Base-by-base conservation (phyloP, 1,140 invertebrate genomes). In the Drosophila ambigua region DNA sequence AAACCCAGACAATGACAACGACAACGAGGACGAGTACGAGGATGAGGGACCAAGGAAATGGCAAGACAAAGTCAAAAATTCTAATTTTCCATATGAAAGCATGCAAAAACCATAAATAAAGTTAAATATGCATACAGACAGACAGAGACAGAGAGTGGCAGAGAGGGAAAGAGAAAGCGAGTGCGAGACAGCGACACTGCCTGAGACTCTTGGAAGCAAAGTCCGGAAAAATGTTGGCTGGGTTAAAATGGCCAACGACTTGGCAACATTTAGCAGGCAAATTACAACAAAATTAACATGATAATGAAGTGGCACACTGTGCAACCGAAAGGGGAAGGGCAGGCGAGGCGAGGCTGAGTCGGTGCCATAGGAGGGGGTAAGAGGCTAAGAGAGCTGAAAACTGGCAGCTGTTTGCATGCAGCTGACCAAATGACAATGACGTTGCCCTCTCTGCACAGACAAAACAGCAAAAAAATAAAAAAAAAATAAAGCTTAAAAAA, bases 281-380 rank as follows among this genome's bases (percentile, higher is more conserved):
- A 88, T 88, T 88, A 88, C 83, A 83, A 88, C 83, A 88, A 88
- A 88, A 88, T 88, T 88, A 88, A 88, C 83, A 88, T 88, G 83
- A 88, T 88, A 88, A 88, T 88, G 84, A 88, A 88, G 79, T 89
- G 84, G 51, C 62, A 51, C 64, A 20, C 20, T 20, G 20, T 20
- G 20, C 20, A 2, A 20, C 20, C 20, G 31, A 41, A 60, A 62
- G 39, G 48, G 58, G 26, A 11, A 16, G 26, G 46, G 20, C 52
- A 44, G 31, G 20, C 20, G 20, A 44, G 31, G 20, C 20, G 20
- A 5, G 20, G 35, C 3, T 24, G 28, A 20, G 20, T 1, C 2
- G 20, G 20, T 20, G n/a, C n/a, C n/a, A n/a, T n/a, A n/a, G n/a
- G 13, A 15, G 5, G n/a, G 16, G 24, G 28, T 48, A 8, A 31